Base-by-base conservation (phyloP, 2,797 vertebrate genomes). In the Sebastes iracundus region DNA sequence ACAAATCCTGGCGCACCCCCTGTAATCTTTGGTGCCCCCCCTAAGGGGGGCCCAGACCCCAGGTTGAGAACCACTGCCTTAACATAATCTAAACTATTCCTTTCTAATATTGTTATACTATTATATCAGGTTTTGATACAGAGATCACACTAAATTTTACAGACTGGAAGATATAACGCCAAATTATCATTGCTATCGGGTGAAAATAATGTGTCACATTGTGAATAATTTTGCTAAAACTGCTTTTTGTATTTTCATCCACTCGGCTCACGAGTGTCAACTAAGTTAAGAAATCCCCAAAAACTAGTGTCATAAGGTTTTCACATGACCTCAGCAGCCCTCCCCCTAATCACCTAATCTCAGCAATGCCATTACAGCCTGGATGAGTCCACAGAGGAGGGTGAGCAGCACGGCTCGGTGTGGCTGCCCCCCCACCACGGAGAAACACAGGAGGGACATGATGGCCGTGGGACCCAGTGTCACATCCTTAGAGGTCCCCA, bases 401-500 rank as follows among this genome's bases (percentile, higher is more conserved):
- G 97, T 59, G 72, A 99, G 96, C 71, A 99, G 94, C n/a, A 98
- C 75, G 0, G 98, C 98, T 0, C 95, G 95, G 14, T 87, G 91
- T 0, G 97, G 96, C 80, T 97, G 90, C 0, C 94, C 96, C 70
- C 92, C 95, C 0, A 97, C 91, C 25, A 98, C 97, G 0, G 95
- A 94, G 23, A 96, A 96, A 56, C 98, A 97, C 49, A 99, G 95
- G 52, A 99, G 96, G 0, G 98, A 99, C 98, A 99, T 97, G 95
- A 99, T 98, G 87, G 98, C 98, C 0, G 98, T 99, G 28, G 98
- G 98, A 33, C 98, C 98, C 93, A 99, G 92, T 0, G 98, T 99
- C 90, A 99, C 94, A 0, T 99, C 98, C 88, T 98, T 99, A 16
- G 98, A 97, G 0, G 98, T 99, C 74, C 98, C 98, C 83, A 99